Evolutionary conservation across 92 coral and sea anemone genomes (phyloP), one percentile per base, ranked within the genome.

Genomic region (Heliopora coerulea): DNA sequence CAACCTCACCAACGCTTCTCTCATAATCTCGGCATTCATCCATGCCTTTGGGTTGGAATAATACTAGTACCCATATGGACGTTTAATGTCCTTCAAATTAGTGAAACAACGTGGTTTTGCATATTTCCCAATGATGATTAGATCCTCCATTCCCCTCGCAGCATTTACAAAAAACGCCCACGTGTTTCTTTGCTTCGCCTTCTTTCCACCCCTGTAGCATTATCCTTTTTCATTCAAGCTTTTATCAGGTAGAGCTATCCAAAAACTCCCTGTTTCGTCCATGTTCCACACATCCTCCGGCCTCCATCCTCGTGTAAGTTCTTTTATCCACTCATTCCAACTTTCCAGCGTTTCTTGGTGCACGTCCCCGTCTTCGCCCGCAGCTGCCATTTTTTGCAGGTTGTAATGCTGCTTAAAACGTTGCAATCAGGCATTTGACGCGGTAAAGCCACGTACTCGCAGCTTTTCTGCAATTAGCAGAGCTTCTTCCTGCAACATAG

Each of bases 81-180:
- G 52, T 28, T 48, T 84, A 40, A 39, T 61, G 65, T 79, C 88
- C n/a, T n/a, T 81, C 59, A 74, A 26, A 25, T 67, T 74, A 44
- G 69, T 81, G 78, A 82, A 85, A 27, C 86, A 85, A 30, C 80
- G 78, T 52, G 83, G 87, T 20, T 70, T 83, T 62, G 37, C 44
- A 59, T 69, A 50, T 42, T 72, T 78, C 56, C 80, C 87, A 59
- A 78, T 78, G 17, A 83, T 68, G 68, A 78, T 67, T 8, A 67
- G 83, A 31, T 49, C 73, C 69, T 50, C 74, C 68, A 78, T 68
- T 72, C 66, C 49, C 17, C 42, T 56, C 73, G 83, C 87, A 39
- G 69, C 83, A 28, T 76, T 78, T 21, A 54, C 60, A 49, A 75
- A 59, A 79, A 86, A 79, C 26, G 84, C 90, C 90, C 87, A 86